Evolutionary conservation across 2,113 vertebrate genomes (phyloP), one percentile per base, ranked within the genome.

Genomic region (Nyctibius bracteatus): DNA sequence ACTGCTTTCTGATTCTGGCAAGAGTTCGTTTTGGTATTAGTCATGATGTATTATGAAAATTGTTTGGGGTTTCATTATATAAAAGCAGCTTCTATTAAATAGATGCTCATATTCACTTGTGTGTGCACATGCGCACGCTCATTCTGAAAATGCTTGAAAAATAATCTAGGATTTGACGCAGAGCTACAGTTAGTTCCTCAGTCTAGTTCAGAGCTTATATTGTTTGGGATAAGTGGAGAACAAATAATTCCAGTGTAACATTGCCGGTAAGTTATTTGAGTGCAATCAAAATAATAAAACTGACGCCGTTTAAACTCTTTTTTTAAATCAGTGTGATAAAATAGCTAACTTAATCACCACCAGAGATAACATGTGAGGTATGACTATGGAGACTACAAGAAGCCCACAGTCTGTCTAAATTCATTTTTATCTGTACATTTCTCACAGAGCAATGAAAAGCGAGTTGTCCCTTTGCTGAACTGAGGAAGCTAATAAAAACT

Each of bases 21-120:
- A 46, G 33, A 66, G 14, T 28, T 73, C 2, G 25, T 44, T 68
- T 31, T 57, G 16, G 17, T 46, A 5, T 55, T 62, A 22, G 13
- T n/a, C 0, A 0, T 21, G 52, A 44, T 28, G 5, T 9, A 12
- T 37, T 33, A 33, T 4, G 7, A 75, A 74, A 81, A 72, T 17
- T 66, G 3, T 46, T 63, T 54, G 9, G 8, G 5, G 8, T 49
- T 7, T 65, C 8, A 19, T 39, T 63, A 22, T 13, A 33, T 14
- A 41, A 79, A 37, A 12, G 1, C 4, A 41, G 3, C 14, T 79
- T 81, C 8, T 67, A 4, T 58, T 70, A 51, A 74, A 25, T 3
- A 51, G 15, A 8, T 2, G 2, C 8, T 10, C 1, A 0, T 8
- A 28, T 35, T 6, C 20, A 49, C 6, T 3, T 1, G 0, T 33